Evolutionary conservation across 2,113 vertebrate species (phyloP), one percentile per base, ranked within the genome.

Genomic region (Dendrocopos noguchii): DNA sequence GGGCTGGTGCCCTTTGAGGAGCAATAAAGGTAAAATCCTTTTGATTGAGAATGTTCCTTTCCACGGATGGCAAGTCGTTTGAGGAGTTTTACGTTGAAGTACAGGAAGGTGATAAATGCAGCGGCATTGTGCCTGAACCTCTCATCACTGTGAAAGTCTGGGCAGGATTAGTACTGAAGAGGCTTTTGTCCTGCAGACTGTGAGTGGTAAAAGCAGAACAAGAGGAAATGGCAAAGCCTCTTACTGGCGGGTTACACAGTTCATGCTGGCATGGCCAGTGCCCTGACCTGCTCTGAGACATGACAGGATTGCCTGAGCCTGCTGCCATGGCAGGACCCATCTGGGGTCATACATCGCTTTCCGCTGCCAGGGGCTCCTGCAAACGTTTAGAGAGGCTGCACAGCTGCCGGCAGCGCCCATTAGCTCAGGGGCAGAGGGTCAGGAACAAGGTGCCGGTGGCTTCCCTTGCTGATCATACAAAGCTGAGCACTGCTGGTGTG

Each of bases 291-390:
- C 74, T n/a, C 71, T 55, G 75, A 24, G 75, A 24, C 31, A 3
- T 1, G 7, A 0, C 0, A 3, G 79, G 53, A n/a, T 36, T 7
- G 8, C 56, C 75, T 12, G 61, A 29, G 8, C 47, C 15, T 1
- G 1, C 31, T 33, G 33, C 56, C 0, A 0, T 4, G 11, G 22
- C 83, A n/a, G 21, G 56, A 47, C 14, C 36, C 2, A 0, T 3
- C 53, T 19, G 36, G 44, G 47, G 33, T 1, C 1, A 39, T 5
- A 44, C 47, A 44, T 28, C 3, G 1, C 36, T 10, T 2, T 73
- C 47, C 57, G 21, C 36, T 5, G 4, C 2, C 1, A 2, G 8
- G 61, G 59, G 78, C 55, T 57, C 27, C 66, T 52, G 61, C 33
- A 46, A 8, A 39, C 1, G 0, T 3, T 12, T 52, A 0, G 27